Percentiles rank a stretch among this genome's conserved stretches.
Evolutionary conservation across 2,888 invertebrate species (phyloP).

Genomic region (Lepidochitona cinerea): DNA sequence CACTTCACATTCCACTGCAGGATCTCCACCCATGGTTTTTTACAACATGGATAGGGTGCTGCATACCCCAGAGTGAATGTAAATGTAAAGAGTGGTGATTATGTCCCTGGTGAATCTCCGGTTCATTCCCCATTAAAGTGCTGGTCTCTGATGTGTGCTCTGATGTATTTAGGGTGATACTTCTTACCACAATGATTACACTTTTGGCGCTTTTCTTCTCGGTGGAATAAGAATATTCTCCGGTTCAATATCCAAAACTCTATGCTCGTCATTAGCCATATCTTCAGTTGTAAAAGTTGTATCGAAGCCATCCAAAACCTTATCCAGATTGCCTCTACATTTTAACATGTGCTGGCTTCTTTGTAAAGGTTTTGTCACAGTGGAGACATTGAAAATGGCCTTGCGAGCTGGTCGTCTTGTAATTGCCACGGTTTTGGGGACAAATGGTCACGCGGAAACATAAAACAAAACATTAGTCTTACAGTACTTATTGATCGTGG

Average conservation of each 20-base stretch:
- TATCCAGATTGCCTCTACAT: background rate
- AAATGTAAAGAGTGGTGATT: background rate
- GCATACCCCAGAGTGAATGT: background rate
- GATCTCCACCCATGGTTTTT: background rate
- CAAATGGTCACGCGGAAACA: too few relatives aligned
- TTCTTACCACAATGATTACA: background rate
- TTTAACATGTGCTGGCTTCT: background rate
- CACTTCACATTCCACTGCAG: background rate
- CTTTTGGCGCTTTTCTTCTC: background rate
- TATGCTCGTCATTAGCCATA: background rate
- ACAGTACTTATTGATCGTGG: too few relatives aligned
- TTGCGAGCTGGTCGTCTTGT: background rate
- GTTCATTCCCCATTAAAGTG: background rate
- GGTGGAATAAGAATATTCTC: background rate
- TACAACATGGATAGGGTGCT: background rate
- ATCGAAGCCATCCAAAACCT: background rate
- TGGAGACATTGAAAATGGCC: background rate
- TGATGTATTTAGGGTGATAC: too few relatives aligned
- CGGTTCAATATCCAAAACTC: background rate
- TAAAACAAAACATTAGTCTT: too few relatives aligned
- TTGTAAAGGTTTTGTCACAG: background rate
- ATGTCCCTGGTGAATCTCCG: background rate
- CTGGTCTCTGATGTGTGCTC: too few relatives aligned
- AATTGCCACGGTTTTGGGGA: too few relatives aligned
- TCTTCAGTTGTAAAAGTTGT: background rate